phyloP scores from a whole-genome alignment of 2,797 vertebrate species.

The Pangasius sanitwongsei region DNA sequence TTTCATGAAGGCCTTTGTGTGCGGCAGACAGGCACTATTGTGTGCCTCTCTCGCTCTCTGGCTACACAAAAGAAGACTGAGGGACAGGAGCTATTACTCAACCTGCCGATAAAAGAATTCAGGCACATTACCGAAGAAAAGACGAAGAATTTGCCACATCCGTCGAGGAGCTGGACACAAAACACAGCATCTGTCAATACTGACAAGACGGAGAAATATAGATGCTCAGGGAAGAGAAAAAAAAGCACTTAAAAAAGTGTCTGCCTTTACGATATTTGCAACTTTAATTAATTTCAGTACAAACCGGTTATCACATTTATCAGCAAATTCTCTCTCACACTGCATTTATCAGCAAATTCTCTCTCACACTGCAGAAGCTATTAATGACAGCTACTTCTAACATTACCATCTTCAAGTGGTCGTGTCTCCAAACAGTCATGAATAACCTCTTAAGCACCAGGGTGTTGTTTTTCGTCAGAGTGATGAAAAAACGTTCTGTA shows the following conservation, averaged over 20 bases:
- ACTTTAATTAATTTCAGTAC: not conserved
- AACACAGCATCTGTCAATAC: slow-evolving; percentile 32
- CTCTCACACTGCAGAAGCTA: not conserved
- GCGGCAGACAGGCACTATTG: slow-evolving; percentile 70
- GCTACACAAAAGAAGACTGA: slow-evolving; percentile 61
- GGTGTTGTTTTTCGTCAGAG: not conserved
- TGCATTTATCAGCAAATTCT: too few relatives aligned
- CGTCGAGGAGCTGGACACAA: slow-evolving; percentile 11
- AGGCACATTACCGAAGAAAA: slow-evolving; percentile 24
- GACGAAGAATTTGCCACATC: not conserved
- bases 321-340: not conserved
- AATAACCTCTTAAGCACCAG: not conserved
- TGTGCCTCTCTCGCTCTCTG: slow-evolving; percentile 63
- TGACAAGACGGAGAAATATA: not conserved
- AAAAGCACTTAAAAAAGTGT: not conserved
- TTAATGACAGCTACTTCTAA: not conserved
- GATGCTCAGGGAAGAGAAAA: not conserved
- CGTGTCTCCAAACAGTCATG: not conserved
- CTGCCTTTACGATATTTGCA: not conserved
- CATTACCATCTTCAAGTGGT: not conserved
- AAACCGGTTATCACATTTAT: not conserved
- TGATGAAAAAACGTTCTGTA: not conserved
- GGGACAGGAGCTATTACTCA: slow-evolving; percentile 57
- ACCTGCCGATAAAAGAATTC: slow-evolving; percentile 47
- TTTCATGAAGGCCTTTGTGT: slow-evolving; percentile 72